These are phyloP conservation scores for Mohoua ochrocephala DNA, from an alignment of 2,113 vertebrate genomes.

Conservation along the genomic window DNA sequence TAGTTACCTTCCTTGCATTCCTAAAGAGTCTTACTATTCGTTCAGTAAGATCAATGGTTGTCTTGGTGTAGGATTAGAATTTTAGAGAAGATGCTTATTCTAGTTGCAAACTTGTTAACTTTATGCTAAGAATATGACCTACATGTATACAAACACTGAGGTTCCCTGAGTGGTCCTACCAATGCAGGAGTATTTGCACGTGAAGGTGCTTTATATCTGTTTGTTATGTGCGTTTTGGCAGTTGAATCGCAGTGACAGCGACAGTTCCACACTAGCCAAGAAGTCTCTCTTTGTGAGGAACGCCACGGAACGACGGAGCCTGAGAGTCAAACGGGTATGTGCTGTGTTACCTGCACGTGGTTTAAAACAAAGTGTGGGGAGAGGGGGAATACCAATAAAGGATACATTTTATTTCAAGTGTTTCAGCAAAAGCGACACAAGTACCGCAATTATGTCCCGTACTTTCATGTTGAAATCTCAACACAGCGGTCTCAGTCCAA, in stretches of 20 bases:
- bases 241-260: conserved; percentile 84
- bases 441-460: neutral
- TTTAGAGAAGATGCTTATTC: neutral
- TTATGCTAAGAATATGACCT: neutral
- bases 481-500: neutral
- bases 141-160: neutral
- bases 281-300: conserved; percentile 83
- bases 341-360: fast-evolving
- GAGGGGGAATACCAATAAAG: neutral
- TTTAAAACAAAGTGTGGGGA: neutral
- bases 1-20: neutral
- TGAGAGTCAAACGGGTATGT: conserved; percentile 81
- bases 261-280: conserved; percentile 83
- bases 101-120: neutral
- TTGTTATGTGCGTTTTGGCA: conserved; percentile 26
- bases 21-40: neutral
- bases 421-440: neutral
- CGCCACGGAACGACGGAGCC: conserved; percentile 76
- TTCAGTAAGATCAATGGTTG: neutral
- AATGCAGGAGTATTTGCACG: neutral
- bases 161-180: neutral
- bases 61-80: neutral
- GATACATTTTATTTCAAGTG: neutral
- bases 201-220: neutral
- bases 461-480: neutral